A percentile compares a stretch with the other conserved stretches of the same genome.
Conservation (phyloP, 2,797 vertebrate genomes). For the Hydrocynus forskahlii region DNA sequence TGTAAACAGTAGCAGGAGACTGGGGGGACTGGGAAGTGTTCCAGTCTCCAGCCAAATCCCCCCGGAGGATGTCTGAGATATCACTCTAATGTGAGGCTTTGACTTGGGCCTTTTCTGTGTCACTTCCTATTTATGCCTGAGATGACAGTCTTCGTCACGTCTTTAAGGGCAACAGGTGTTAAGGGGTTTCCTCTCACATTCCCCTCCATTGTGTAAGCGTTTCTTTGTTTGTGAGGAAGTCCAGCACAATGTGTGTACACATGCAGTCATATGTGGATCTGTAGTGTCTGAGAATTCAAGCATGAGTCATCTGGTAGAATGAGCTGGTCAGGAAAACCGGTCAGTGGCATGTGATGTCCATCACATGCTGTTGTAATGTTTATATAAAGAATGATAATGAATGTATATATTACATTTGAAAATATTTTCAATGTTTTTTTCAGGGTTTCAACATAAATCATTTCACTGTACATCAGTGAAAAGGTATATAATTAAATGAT, state of each 20-base stretch:
- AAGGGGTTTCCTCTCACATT: conserved; percentile 75
- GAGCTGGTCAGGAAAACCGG: conserved; percentile 30
- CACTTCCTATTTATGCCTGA: conserved; percentile 76
- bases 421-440: too few relatives aligned
- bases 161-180: conserved; percentile 76
- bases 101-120: conserved; percentile 60
- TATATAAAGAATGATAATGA: neutral
- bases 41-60: conserved; percentile 63
- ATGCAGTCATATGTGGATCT: conserved; percentile 59
- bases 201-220: conserved; percentile 58
- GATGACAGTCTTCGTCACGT: conserved; percentile 56
- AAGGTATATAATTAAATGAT: too few relatives aligned
- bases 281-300: conserved; percentile 54
- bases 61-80: conserved; percentile 67
- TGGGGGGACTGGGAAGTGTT: conserved; percentile 66
- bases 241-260: conserved; percentile 37
- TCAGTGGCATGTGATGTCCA: neutral
- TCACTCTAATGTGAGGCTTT: conserved; percentile 62
- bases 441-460: too few relatives aligned
- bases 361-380: neutral
- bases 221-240: conserved; percentile 70
- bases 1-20: conserved; percentile 57
- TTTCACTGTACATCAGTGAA: too few relatives aligned
- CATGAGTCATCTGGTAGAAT: conserved; percentile 50
- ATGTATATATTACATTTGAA: too few relatives aligned